Evolutionary conservation across 2,888 invertebrate genomes (phyloP).

Genomic region (Spisula subtruncata): DNA sequence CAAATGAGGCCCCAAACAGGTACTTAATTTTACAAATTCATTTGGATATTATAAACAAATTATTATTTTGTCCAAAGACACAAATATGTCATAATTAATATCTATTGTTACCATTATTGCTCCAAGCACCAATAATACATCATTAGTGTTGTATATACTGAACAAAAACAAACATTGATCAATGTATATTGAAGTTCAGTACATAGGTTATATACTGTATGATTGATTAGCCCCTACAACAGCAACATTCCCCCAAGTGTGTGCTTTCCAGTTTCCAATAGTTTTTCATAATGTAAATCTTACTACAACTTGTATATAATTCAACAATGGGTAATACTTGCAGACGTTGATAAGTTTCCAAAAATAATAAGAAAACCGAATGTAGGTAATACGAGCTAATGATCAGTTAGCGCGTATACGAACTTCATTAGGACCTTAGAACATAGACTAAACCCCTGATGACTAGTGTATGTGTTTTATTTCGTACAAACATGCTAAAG

Average conservation of each 20-base stretch:
- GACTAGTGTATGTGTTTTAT: slow-evolving; percentile 34
- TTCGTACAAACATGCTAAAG: slow-evolving; percentile 46
- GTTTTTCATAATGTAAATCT: neutral
- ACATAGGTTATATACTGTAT: neutral
- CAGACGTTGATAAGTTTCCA: neutral
- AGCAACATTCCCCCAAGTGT: neutral
- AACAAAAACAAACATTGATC: neutral
- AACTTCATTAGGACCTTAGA: slow-evolving; percentile 18
- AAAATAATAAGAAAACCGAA: neutral
- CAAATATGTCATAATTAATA: too few species aligned
- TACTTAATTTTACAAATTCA: too few species aligned
- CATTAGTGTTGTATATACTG: neutral
- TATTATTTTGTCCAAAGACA: too few species aligned
- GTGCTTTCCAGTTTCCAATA: neutral
- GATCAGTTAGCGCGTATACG: slow-evolving; percentile 34
- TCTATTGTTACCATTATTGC: too few species aligned
- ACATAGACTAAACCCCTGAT: slow-evolving; percentile 7
- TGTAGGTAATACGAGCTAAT: slow-evolving; percentile 20
- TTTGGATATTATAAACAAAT: too few species aligned
- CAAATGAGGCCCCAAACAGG: too few species aligned
- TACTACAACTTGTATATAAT: slow-evolving; percentile 18
- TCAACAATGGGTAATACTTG: neutral
- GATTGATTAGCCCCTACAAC: too few species aligned
- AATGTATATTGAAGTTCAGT: neutral
- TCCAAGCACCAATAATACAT: too few species aligned